Base-by-base conservation (phyloP, 2,888 invertebrate genomes). In the Leucania comma region DNA sequence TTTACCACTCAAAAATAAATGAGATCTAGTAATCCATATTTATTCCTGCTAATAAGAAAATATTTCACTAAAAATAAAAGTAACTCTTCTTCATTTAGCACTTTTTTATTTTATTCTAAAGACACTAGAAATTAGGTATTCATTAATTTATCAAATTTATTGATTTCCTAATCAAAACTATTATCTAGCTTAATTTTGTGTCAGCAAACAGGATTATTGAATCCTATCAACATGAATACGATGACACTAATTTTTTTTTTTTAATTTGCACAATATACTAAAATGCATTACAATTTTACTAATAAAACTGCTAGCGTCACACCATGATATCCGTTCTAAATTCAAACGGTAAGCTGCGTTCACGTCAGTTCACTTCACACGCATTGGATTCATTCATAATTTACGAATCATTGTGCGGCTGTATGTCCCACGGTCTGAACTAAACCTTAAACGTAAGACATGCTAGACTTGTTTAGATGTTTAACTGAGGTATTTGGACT, bases 311-410 rank as follows among this genome's bases (percentile, higher is more conserved):
- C 61, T 57, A 22, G 48, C 65, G 42, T 57, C 58, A 62, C 70
- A 62, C 46, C 50, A 75, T 46, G 51, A 75, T 60, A 79, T 70
- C 71, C 71, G 75, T 78, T 80, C 75, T 71, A 71, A 57, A 80
- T 78, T 57, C 75, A 71, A 71, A 75, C 61, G 38, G 56, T 80
- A 67, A 54, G 75, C 53, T 54, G 53, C 71, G 75, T 67, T 71
- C 69, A 62, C 38, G 42, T 60, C 29, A 63, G 48, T 2, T 35
- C 35, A 35, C 17, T 75, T 75, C 78, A 71, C 80, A 78, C 67
- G 66, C 75, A 61, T 65, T 67, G 38, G 60, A 50, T 79, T 79
- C 78, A 80, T 78, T 78, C 78, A 72, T 79, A 65, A 75, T 80
- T 75, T 80, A 78, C 71, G 75, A 51, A 71, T 67, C 80, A 78